Evolutionary conservation across 2,888 invertebrate species (phyloP).

Genomic region (Lysandra bellargus): DNA sequence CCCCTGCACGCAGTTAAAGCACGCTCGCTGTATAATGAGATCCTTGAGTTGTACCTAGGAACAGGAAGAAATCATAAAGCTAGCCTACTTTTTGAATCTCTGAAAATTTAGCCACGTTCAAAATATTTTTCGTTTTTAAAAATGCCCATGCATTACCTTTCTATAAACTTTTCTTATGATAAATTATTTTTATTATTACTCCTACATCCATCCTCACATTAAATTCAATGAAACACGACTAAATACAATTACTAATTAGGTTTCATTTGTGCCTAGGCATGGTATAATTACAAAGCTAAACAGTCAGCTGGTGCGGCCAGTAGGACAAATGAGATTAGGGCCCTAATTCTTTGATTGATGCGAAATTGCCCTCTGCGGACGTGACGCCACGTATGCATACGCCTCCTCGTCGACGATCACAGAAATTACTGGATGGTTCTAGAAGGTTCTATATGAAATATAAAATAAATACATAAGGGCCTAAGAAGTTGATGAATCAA

Average conservation of each 20-base stretch:
- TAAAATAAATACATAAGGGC: too few species aligned
- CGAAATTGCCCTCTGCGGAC: slow-evolving; percentile 51
- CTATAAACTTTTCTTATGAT: too few species aligned
- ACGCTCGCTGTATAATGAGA: neutral
- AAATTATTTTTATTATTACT: neutral
- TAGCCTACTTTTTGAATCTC: neutral
- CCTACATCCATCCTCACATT: neutral
- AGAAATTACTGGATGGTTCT: slow-evolving; percentile 35
- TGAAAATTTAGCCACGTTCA: neutral
- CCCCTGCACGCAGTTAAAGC: neutral
- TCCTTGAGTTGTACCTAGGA: neutral
- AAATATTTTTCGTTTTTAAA: neutral
- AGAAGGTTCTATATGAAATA: neutral
- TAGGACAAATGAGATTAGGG: slow-evolving; percentile 65
- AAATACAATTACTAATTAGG: neutral
- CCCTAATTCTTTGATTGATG: slow-evolving; percentile 71
- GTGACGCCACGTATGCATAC: slow-evolving; percentile 48
- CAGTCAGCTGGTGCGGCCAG: slow-evolving; percentile 40
- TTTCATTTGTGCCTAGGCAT: neutral
- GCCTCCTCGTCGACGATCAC: slow-evolving; percentile 39
- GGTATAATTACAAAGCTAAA: slow-evolving; percentile 38
- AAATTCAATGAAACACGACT: neutral
- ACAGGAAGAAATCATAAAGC: neutral
- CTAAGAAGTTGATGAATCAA: too few species aligned
- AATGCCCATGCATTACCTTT: too few species aligned